phyloP scores from a whole-genome alignment of 2,888 invertebrate genomes.

The Stramonita haemastoma region DNA sequence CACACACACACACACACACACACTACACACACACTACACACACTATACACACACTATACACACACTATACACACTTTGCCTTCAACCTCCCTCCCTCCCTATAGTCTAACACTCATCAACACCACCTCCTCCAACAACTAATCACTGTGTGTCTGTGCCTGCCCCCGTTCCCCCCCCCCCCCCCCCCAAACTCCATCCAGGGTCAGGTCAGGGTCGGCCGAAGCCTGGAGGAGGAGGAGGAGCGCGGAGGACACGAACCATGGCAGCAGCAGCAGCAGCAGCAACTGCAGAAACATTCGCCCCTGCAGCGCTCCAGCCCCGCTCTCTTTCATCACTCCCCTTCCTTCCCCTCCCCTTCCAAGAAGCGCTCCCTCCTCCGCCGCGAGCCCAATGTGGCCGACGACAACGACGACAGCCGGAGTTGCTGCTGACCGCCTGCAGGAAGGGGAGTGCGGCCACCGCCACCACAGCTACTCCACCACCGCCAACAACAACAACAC shows the following conservation, averaged over 20 bases:
- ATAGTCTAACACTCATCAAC: background rate
- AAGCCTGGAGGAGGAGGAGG: background rate
- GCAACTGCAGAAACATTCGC: conserved; percentile 46
- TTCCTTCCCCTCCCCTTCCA: conserved; percentile 60
- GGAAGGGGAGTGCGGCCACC: conserved; percentile 40
- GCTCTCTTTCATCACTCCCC: conserved; percentile 47
- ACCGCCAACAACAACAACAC: conserved; percentile 22
- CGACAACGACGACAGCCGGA: conserved; percentile 85
- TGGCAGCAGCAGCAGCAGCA: conserved; percentile 33
- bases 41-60: background rate
- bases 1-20: background rate
- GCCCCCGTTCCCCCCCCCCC: background rate
- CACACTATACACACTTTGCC: background rate
- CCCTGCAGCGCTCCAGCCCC: conserved; percentile 57
- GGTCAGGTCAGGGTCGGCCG: background rate
- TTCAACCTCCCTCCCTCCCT: background rate
- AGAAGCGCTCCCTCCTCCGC: conserved; percentile 88
- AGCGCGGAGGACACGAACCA: background rate
- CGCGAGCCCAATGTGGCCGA: conserved; percentile 80
- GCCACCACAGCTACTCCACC: conserved; percentile 36
- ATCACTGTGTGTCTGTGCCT: background rate
- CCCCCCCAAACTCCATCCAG: background rate
- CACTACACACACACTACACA: conserved; percentile 4
- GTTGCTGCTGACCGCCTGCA: conserved; percentile 81
- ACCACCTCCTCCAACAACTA: background rate